Evolutionary conservation across 1,140 invertebrate species (phyloP), one percentile per base, ranked within the genome.

Genomic region (Anastrepha ludens): DNA sequence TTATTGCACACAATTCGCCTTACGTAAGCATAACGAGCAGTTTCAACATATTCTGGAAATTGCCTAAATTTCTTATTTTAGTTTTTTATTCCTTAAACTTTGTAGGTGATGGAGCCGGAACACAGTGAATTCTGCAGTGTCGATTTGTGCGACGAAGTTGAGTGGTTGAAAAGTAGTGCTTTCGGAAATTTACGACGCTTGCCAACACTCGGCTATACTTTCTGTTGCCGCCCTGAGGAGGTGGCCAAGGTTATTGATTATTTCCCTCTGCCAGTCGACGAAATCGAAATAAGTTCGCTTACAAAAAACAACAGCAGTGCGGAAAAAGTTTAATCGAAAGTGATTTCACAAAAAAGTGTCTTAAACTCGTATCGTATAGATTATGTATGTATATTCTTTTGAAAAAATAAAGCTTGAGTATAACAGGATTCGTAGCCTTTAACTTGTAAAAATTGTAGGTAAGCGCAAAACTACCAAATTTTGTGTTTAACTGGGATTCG

Each of bases 1-100:
- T 86, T n/a, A 64, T 86, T 47, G 85, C 58, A 2, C 41, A 86
- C 29, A 86, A 86, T 64, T 62, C 85, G 7, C 85, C 85, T 17
- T 86, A 62, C 44, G 85, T 86, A 86, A 15, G 85, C 20, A 62
- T 17, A 62, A 62, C n/a, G 13, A 15, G 4, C 13, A 29, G 29
- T 29, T 29, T 29, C 29, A 29, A 29, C 29, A 29, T 29, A 29
- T 29, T 29, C 29, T 29, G 29, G 29, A 29, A 29, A 29, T 29
- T 29, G 29, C 29, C 29, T 29, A 29, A 29, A 29, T 29, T 29
- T 29, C 29, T 29, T 29, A 29, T 29, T 29, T 29, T 29, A 3
- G 6, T 65, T 65, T 74, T 74, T 47, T 74, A 11, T 55, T 55
- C 50, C 41, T 29, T 29, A 29, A 5, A 74, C 41, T 74, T 74